Percentiles rank a stretch among this genome's conserved stretches.
phyloP scores from a whole-genome alignment of 1,140 invertebrate genomes.

The Trypoxylus dichotomus region DNA sequence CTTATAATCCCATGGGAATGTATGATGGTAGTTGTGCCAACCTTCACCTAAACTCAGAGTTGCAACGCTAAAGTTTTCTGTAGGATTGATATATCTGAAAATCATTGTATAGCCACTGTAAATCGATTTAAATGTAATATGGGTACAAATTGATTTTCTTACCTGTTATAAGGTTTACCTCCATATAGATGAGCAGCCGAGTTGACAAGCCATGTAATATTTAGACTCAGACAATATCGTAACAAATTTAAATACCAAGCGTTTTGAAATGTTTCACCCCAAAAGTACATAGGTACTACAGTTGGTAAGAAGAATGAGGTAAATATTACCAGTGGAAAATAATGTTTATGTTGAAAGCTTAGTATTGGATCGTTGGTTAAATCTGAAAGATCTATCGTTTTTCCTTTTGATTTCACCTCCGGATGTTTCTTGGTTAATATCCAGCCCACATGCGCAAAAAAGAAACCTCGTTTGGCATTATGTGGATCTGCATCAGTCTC shows the following conservation, averaged over 20 bases:
- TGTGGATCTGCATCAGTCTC: constrained; percentile 92
- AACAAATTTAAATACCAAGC: constrained; percentile 84
- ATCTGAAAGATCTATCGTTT: constrained; percentile 77
- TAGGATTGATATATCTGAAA: constrained; percentile 71
- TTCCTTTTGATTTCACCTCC: constrained; percentile 73
- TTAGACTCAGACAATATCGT: constrained; percentile 84
- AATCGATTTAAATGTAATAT: too few relatives aligned
- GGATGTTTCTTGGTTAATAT: constrained; percentile 84
- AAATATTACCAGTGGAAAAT: constrained; percentile 76
- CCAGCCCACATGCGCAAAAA: constrained; percentile 92
- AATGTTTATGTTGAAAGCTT: constrained; percentile 70
- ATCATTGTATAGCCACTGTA: constrained; percentile 31
- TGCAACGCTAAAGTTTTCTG: constrained; percentile 72
- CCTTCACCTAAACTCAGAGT: constrained; percentile 79
- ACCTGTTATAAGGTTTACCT: constrained; percentile 87
- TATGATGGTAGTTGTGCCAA: constrained; percentile 96
- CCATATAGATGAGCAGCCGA: constrained; percentile 93
- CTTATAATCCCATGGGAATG: constrained; percentile 95
- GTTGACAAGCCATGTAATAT: constrained; percentile 95
- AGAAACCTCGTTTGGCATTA: constrained; percentile 84
- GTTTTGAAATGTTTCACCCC: constrained; percentile 79
- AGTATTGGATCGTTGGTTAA: constrained; percentile 72
- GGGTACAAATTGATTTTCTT: constrained; percentile 43
- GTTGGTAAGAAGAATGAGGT: constrained; percentile 87
- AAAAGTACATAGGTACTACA: constrained; percentile 76